Evolutionary conservation across 1,140 invertebrate species (phyloP), one percentile per base, ranked within the genome.

Genomic region (Aphelinus atriplicis): DNA sequence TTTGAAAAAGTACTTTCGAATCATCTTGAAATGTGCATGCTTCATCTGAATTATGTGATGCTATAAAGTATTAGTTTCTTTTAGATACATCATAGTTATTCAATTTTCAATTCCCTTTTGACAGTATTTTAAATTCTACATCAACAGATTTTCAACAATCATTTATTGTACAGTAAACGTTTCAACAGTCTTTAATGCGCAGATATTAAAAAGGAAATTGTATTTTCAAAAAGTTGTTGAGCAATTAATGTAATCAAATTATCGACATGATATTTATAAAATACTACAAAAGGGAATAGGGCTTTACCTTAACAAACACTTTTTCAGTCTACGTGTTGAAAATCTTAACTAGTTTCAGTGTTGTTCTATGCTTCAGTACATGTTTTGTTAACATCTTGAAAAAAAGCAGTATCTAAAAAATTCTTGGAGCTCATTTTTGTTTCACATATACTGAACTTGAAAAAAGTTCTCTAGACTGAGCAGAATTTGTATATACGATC

Each of bases 181-280:
- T 70, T 75, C 57, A 71, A 71, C 68, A 75, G 68, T 75, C 73
- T 75, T 75, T 51, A 71, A 60, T 9, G 26, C 65, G 50, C 47
- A 75, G 56, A 43, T 75, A 75, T 75, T 75, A 70, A 66, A 75
- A 75, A 75, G 66, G 62, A 75, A 71, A 6, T 75, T 58, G 42
- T 45, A 50, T 65, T 75, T 69, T 66, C n/a, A 70, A 65, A 66
- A 42, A 45, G 55, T 66, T 67, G 50, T 9, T 58, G 62, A 58
- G 60, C 6, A 75, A 51, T 65, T 5, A 66, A 66, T 3, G 55
- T 64, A 2, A 64, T 58, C 48, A 3, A 65, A 26, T 63, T 63
- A 70, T 65, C 48, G 5, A 61, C 48, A 47, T 53, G 51, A 53
- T 53, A 53, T 53, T 53, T 6, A 53, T 53, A 68, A 70, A 76